These are phyloP conservation scores for Spatulosminthurus flaviceps DNA, from an alignment of 2,888 invertebrate species.

Conservation along the genomic window DNA sequence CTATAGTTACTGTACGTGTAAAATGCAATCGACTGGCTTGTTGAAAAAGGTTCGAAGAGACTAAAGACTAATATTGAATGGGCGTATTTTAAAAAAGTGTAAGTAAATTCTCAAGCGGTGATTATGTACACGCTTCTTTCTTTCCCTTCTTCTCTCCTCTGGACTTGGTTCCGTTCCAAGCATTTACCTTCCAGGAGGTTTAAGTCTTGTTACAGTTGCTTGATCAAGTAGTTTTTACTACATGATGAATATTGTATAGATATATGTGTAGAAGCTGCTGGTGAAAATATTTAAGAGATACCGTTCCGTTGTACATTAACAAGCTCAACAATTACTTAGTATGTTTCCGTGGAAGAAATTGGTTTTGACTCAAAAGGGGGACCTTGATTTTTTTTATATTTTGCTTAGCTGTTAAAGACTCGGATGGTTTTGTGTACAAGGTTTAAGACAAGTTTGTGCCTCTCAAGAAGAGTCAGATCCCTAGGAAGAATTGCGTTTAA, in stretches of 20 bases:
- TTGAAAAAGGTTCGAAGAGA: too few species aligned
- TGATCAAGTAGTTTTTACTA: not conserved
- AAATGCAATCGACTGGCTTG: too few species aligned
- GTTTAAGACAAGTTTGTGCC: constrained; percentile 5
- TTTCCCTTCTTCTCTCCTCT: too few species aligned
- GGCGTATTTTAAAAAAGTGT: too few species aligned
- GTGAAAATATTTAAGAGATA: too few species aligned
- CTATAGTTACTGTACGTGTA: too few species aligned
- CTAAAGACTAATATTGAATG: too few species aligned
- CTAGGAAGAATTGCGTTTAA: not conserved
- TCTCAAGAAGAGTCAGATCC: not conserved
- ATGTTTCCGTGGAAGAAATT: not conserved
- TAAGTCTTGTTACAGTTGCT: not conserved
- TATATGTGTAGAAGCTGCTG: not conserved
- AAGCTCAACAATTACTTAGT: too few species aligned
- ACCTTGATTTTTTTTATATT: not conserved
- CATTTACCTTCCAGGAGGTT: constrained; percentile 3
- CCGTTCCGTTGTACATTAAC: too few species aligned
- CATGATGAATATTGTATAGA: not conserved
- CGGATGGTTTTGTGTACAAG: not conserved
- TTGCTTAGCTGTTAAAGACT: not conserved
- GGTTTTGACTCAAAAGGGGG: not conserved
- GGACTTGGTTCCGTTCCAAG: not conserved
- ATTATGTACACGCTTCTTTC: constrained; percentile 42
- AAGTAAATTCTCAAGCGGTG: constrained; percentile 42